Evolutionary conservation across 2,888 invertebrate genomes (phyloP), one percentile per base, ranked within the genome.

Genomic region (Clanis bilineata): DNA sequence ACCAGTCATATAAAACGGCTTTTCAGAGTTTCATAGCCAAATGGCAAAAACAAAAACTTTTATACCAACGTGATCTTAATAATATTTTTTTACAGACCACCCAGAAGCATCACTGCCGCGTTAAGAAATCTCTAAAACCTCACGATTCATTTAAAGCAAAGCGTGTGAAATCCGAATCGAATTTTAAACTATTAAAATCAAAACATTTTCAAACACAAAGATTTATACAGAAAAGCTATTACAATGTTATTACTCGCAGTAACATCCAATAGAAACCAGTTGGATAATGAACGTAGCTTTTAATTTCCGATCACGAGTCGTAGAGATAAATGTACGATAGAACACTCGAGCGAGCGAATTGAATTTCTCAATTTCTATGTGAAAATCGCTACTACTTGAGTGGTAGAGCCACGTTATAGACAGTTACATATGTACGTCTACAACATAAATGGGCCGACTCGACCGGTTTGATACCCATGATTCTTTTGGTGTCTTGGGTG

Each of bases 181-280:
- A 28, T 47, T 10, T 18, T 18, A 28, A 28, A 18, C 51, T n/a
- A 12, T 51, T 51, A 28, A 28, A 28, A 18, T 51, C 15, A 6
- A 51, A 47, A 18, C 15, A 15, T 47, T 28, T 51, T 18, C 18
- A 51, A 10, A 15, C 18, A 32, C 18, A n/a, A 28, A 9, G 18
- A 28, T 25, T 25, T 9, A 15, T 51, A 51, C n/a, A n/a, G 25
- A 51, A 22, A 23, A 56, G 51, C 61, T 36, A 59, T 59, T 47
- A 60, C 56, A 39, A 41, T 41, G 54, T 51, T 39, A 59, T 56
- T 39, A 28, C 9, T 23, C 57, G 58, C 58, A 64, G 64, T 65
- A 62, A 64, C 57, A 57, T 47, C 59, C 58, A 58, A 65, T 59
- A 61, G 60, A 56, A 59, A 63, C 61, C 61, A 59, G 51, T 44